phyloP scores from a whole-genome alignment of 2,888 invertebrate species.

The Epinotia demarniana region DNA sequence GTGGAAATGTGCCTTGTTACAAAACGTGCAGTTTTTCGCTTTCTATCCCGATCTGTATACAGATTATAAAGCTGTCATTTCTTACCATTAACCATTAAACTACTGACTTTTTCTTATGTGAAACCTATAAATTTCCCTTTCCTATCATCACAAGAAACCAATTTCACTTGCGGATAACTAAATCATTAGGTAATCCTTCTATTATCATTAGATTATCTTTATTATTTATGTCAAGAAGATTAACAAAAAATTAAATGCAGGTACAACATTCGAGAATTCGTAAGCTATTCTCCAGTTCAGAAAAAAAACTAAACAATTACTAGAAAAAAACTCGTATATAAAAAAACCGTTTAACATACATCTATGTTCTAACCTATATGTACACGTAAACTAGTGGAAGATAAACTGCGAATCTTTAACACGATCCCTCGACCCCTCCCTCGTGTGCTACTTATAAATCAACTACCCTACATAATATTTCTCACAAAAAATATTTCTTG shows the following conservation, averaged over 20 bases:
- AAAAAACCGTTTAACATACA: constrained; percentile 71
- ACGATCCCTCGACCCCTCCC: constrained; percentile 76
- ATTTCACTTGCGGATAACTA: constrained; percentile 75
- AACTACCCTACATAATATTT: constrained; percentile 80
- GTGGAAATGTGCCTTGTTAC: constrained; percentile 85
- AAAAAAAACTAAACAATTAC: constrained; percentile 81
- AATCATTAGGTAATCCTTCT: constrained; percentile 59
- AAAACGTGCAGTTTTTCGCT: constrained; percentile 68
- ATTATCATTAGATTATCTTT: constrained; percentile 62
- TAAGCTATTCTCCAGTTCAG: constrained; percentile 76
- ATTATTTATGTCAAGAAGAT: constrained; percentile 82
- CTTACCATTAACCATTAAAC: constrained; percentile 76
- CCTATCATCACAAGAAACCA: constrained; percentile 70
- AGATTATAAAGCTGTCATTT: constrained; percentile 81
- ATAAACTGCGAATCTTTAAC: constrained; percentile 84
- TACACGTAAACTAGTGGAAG: constrained; percentile 83
- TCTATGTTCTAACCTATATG: constrained; percentile 77
- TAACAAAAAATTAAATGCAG: constrained; percentile 84
- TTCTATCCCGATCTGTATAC: constrained; percentile 71
- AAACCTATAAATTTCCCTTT: constrained; percentile 67
- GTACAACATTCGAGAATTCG: constrained; percentile 85
- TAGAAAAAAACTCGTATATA: constrained; percentile 73
- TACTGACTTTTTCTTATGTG: constrained; percentile 81
- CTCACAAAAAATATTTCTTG: constrained; percentile 83
- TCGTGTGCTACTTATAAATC: constrained; percentile 77